A percentile compares a stretch with the other conserved stretches of the same genome.
Evolutionary conservation across 2,797 vertebrate genomes (phyloP).

Genomic region (Lophius americanus): DNA sequence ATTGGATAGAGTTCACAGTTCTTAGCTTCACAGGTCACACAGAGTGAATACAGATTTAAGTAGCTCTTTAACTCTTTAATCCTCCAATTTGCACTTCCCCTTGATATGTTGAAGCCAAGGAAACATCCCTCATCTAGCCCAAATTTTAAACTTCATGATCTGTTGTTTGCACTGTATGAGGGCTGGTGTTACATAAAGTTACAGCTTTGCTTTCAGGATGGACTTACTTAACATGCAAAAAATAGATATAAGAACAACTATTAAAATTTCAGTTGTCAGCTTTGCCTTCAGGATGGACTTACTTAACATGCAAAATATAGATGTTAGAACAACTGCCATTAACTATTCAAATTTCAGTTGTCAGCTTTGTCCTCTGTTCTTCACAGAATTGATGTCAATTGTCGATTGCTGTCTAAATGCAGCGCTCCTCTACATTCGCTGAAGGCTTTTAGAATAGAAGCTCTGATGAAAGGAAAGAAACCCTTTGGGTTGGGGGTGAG

Average conservation of each 20-base stretch:
- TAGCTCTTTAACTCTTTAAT: slow-evolving; percentile 29
- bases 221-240: slow-evolving; percentile 8
- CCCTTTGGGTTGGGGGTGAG: too few relatives aligned
- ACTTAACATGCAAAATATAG: slow-evolving; percentile 7
- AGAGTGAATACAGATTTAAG: slow-evolving; percentile 25
- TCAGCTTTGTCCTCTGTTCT: not conserved
- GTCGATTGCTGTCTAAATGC: slow-evolving; percentile 5
- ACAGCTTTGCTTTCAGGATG: slow-evolving; percentile 20
- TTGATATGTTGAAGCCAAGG: slow-evolving; percentile 17
- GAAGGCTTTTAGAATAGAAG: slow-evolving; percentile 45
- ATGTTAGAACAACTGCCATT: slow-evolving; percentile 9
- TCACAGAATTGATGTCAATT: not conserved
- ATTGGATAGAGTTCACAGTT: slow-evolving; percentile 25
- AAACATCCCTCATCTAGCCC: slow-evolving; percentile 33
- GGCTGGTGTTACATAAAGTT: slow-evolving; percentile 27
- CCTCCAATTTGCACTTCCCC: slow-evolving; percentile 27
- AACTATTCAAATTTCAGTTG: slow-evolving; percentile 17
- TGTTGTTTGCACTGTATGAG: slow-evolving; percentile 16
- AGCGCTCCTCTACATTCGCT: not conserved
- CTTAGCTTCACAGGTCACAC: not conserved
- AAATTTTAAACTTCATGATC: slow-evolving; percentile 20
- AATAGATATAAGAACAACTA: slow-evolving; percentile 14
- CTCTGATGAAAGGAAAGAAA: slow-evolving; percentile 33
- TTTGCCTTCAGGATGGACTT: slow-evolving; percentile 4
- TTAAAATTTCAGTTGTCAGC: slow-evolving; percentile 7